These are phyloP conservation scores for Rhabditoides inermis DNA, from an alignment of 2,888 invertebrate genomes.

Conservation along the genomic window DNA sequence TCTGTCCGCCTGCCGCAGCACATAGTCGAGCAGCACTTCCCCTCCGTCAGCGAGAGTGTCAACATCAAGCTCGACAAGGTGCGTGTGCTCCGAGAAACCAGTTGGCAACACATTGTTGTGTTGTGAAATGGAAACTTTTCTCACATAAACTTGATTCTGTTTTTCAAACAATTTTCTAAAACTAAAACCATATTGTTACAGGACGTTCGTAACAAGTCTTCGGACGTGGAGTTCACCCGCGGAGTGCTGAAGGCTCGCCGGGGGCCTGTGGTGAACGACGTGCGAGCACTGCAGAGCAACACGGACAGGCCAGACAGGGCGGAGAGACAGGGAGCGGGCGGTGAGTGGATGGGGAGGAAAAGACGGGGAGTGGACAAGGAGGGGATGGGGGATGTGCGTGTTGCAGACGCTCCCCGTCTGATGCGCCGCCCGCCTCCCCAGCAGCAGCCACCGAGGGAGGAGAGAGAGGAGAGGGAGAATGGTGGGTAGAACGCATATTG, in stretches of 20 bases:
- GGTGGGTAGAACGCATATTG: background rate
- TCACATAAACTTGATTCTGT: too few species aligned
- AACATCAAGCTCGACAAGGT: slow-evolving; percentile 27
- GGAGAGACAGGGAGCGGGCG: background rate
- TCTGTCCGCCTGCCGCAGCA: background rate
- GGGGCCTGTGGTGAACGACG: slow-evolving; percentile 25
- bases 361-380: slow-evolving; percentile 6
- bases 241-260: slow-evolving; percentile 26
- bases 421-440: slow-evolving; percentile 8
- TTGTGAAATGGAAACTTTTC: too few species aligned
- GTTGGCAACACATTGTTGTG: background rate
- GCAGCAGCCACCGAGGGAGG: slow-evolving; percentile 8
- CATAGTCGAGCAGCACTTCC: slow-evolving; percentile 28
- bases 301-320: background rate
- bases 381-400: slow-evolving; percentile 2
- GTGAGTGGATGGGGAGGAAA: background rate
- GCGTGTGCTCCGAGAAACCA: background rate
- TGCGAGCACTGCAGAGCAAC: slow-evolving; percentile 10
- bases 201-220: slow-evolving; percentile 22
- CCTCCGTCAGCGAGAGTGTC: slow-evolving; percentile 23
- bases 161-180: too few species aligned
- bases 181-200: background rate
- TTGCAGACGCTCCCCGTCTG: background rate
- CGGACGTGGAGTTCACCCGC: slow-evolving; percentile 26
- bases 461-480: background rate